Base-by-base conservation (phyloP, 2,888 invertebrate species). In the Melangyna quadrimaculata region DNA sequence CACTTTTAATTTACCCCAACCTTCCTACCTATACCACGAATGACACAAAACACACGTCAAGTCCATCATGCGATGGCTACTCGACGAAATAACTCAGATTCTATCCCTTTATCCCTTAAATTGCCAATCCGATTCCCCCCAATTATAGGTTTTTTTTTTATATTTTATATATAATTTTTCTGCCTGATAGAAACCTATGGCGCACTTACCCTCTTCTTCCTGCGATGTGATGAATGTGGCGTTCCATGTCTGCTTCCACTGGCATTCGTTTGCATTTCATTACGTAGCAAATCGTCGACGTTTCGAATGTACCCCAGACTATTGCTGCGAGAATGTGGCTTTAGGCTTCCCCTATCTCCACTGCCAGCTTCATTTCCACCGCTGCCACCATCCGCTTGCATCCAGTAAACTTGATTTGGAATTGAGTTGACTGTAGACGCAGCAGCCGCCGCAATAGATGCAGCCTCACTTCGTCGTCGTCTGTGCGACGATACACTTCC, bases 231-330 rank as follows among this genome's bases (percentile, higher is more conserved):
- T 22, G 90, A 90, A 55, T 90, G 89, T 75, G 89, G 89, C 27
- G 90, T 90, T 48, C 88, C 89, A 59, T 79, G 55, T 69, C 88
- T 87, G 81, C 87, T 88, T 65, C 88, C 87, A 86, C 87, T 88
- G 70, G 89, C 89, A 88, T 90, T 80, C 59, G 91, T 89, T 61
- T 89, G 88, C 45, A 84, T 67, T 71, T 84, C 84, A 53, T 72
- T 84, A 17, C 61, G 69, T 78, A 92, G 78, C 82, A 91, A 87
- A 88, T 91, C 92, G 82, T 91, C 92, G 70, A 91, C 90, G 87
- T 91, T 92, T 45, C 90, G 90, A 87, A 91, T 90, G 40, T 89
- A 91, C 14, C 90, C 90, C 82, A 90, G 71, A 88, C 91, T 91
- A 79, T 90, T 91, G 89, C 90, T 91, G 40, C 91, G 91, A 14